Conservation (phyloP, 1,140 invertebrate genomes). For the Euwallacea similis region DNA sequence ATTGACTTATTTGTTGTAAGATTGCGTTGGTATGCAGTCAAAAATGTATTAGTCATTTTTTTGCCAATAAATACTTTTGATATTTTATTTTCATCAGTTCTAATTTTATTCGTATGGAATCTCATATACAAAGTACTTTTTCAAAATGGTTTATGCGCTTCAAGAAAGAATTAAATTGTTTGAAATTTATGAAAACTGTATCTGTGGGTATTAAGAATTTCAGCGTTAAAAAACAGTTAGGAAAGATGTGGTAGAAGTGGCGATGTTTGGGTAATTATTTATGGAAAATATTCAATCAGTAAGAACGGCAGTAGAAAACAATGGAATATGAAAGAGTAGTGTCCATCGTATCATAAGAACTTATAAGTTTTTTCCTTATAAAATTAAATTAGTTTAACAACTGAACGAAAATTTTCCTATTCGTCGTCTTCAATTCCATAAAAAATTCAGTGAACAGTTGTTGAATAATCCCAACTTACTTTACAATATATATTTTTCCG, state of each 20-base stretch:
- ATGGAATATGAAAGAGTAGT: not conserved
- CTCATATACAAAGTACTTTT: not conserved
- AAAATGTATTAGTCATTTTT: not conserved
- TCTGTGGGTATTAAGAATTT: not conserved
- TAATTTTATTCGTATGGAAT: not conserved
- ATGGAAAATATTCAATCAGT: not conserved
- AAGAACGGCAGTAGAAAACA: not conserved
- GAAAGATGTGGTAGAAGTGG: not conserved
- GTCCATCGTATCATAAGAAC: not conserved
- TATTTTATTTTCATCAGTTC: not conserved
- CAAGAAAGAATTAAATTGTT: not conserved
- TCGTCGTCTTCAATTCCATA: not conserved
- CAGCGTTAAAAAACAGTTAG: not conserved
- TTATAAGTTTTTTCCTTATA: not conserved
- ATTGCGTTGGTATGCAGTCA: no score
- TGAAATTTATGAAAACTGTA: not conserved
- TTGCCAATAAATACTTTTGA: not conserved
- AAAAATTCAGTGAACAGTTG: not conserved
- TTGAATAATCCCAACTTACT: not conserved
- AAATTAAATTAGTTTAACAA: not conserved
- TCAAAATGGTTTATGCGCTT: not conserved
- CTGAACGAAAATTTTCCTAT: not conserved
- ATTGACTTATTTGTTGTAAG: no score
- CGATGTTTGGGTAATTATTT: not conserved
- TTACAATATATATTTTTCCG: not conserved